Evolutionary conservation across 2,797 vertebrate genomes (phyloP).

Genomic region (Coilia nasus): DNA sequence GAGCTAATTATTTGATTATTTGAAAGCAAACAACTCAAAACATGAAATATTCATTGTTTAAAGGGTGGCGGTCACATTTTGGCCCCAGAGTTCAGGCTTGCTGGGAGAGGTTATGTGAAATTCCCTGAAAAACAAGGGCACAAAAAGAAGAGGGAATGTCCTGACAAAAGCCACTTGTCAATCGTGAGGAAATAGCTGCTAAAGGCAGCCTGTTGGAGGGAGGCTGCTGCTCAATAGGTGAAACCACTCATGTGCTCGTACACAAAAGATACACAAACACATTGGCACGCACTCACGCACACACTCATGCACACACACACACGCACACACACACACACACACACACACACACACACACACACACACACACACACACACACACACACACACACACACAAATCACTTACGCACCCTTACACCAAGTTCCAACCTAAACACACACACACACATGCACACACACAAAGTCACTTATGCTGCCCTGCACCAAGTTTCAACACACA

Average conservation of each 20-base stretch:
- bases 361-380: neutral
- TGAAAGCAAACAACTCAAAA: conserved; percentile 32
- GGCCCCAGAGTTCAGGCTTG: neutral
- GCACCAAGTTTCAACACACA: too few relatives aligned
- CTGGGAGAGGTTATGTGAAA: conserved; percentile 21
- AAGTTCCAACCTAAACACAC: neutral
- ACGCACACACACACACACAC: conserved; percentile 24
- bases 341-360: conserved; percentile 16
- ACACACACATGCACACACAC: neutral
- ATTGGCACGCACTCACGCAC: neutral
- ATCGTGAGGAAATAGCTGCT: neutral
- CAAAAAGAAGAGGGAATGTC: neutral
- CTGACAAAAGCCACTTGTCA: conserved; percentile 14
- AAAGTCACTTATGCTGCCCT: too few relatives aligned
- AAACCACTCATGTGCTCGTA: conserved; percentile 14
- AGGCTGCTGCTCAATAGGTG: conserved; percentile 4
- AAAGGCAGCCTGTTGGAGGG: neutral
- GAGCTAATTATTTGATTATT: conserved; percentile 10
- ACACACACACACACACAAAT: neutral
- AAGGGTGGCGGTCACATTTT: neutral
- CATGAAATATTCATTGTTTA: conserved; percentile 23
- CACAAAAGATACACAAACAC: neutral
- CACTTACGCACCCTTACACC: neutral
- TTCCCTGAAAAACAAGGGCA: neutral
- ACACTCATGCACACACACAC: neutral